Evolutionary conservation across 2,888 invertebrate genomes (phyloP).

Genomic region (Kryphioiulus occultus): DNA sequence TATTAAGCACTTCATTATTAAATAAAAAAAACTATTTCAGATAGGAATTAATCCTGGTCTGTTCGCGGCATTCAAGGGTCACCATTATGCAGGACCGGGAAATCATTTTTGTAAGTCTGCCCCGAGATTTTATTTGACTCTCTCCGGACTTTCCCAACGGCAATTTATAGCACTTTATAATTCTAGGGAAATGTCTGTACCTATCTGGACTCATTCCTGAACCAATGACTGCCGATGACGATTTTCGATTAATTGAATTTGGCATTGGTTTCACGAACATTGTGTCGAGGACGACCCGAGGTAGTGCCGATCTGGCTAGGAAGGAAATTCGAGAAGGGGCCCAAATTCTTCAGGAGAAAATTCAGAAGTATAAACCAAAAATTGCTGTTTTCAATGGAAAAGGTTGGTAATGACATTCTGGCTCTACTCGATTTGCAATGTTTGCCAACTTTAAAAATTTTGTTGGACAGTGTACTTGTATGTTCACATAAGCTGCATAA

Average conservation of each 20-base stretch:
- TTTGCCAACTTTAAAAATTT: no score
- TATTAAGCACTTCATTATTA: constrained; percentile 33
- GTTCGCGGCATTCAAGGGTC: constrained; percentile 96
- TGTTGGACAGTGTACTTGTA: no score
- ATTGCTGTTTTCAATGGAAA: constrained; percentile 99
- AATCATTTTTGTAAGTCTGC: constrained; percentile 90
- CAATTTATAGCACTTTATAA: background rate
- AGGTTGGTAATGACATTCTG: no score
- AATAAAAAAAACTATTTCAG: constrained; percentile 68
- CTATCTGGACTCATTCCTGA: constrained; percentile 92
- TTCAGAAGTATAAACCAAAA: constrained; percentile 91
- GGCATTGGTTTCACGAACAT: constrained; percentile 99
- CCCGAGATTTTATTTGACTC: no score
- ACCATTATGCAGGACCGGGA: constrained; percentile 98
- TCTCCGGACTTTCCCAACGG: background rate
- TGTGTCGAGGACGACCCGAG: constrained; percentile 93
- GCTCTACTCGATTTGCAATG: no score
- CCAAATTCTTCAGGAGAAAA: constrained; percentile 84
- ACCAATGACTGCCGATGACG: constrained; percentile 96
- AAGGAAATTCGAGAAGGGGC: constrained; percentile 69
- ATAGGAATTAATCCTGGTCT: constrained; percentile 98
- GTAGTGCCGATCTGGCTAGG: constrained; percentile 93
- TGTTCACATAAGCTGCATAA: no score
- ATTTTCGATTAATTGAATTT: constrained; percentile 88
- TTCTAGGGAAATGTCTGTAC: constrained; percentile 88